A percentile compares a stretch with the other conserved stretches of the same genome.
phyloP scores from a whole-genome alignment of 2,888 invertebrate species.

The Caenorhabditis imperialis region DNA sequence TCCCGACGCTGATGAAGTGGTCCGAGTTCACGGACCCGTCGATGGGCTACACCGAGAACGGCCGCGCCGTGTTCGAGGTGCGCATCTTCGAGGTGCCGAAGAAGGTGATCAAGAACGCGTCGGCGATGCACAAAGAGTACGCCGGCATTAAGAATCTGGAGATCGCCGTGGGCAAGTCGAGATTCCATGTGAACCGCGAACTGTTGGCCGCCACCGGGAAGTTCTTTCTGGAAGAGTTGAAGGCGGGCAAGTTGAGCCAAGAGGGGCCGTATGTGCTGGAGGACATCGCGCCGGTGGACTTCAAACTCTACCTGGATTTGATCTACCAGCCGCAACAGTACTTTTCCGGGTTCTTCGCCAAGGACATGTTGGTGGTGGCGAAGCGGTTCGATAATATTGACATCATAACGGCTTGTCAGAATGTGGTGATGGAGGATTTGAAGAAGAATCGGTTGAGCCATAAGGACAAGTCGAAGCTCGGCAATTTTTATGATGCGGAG shows the following conservation, averaged over 20 bases:
- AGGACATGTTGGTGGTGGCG: conserved; percentile 23
- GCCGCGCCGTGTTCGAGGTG: not conserved
- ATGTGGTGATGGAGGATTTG: conserved; percentile 23
- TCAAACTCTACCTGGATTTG: conserved; percentile 21
- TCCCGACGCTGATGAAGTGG: conserved; percentile 27
- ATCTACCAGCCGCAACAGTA: conserved; percentile 28
- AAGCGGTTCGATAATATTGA: conserved; percentile 17
- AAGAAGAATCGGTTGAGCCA: conserved; percentile 18
- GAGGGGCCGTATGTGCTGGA: conserved; percentile 10
- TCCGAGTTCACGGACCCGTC: conserved; percentile 8
- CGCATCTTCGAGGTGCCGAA: conserved; percentile 11
- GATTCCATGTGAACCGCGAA: conserved; percentile 20
- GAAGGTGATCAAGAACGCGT: conserved; percentile 8
- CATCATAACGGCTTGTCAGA: conserved; percentile 15
- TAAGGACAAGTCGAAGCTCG: conserved; percentile 19
- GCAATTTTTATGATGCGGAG: conserved; percentile 12
- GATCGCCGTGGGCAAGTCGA: conserved; percentile 11
- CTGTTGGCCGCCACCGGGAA: conserved; percentile 14
- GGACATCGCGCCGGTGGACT: conserved; percentile 16
- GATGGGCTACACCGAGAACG: conserved; percentile 10
- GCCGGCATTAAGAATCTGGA: conserved; percentile 16
- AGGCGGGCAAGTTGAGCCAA: not conserved
- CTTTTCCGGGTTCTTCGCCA: conserved; percentile 20
- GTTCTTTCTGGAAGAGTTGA: conserved; percentile 7
- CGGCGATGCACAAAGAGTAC: conserved; percentile 8